Base-by-base conservation (phyloP, 2,888 invertebrate species). In the Oxytorus armatus region DNA sequence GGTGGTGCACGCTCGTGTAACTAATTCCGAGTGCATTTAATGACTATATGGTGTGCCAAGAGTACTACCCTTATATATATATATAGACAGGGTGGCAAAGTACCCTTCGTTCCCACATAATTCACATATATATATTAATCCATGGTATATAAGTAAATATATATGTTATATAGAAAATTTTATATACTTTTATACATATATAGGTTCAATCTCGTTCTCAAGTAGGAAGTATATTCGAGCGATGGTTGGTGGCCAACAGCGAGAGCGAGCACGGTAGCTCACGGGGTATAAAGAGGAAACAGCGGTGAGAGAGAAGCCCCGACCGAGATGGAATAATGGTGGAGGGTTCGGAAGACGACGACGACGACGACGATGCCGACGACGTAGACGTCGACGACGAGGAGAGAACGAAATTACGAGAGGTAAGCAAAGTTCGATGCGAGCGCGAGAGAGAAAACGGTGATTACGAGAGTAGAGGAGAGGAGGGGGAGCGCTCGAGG, bases 11-110 rank as follows among this genome's bases (percentile, higher is more conserved):
- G 74, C 72, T 61, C 68, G 77, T 83, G 86, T 86, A 83, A 85
- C 86, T 85, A 85, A 86, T 86, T 86, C 83, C 83, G 85, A 86
- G 85, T 86, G 86, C 82, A 83, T 86, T 85, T 86, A 84, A 86
- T 84, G 84, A 83, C 85, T 82, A 5, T 29, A 77, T 75, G 76
- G 78, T 72, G 69, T 66, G 70, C 66, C 63, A 29, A 36, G 61
- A 63, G 2, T 3, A 3, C 2, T 29, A 29, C 5, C 2, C 5
- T 3, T 29, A 29, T 29, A 44, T 36, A 36, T 36, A 36, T 36
- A 36, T 36, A 36, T 8, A 8, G 1, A 8, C 1, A 3, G 4
- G 8, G 36, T 36, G 36, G 36, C 36, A 36, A 36, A 36, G 8
- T 36, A 36, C 10, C 1, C 1, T 36, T 8, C 36, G 3, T 10